Conservation (phyloP, 2,888 invertebrate genomes). For the Pollenia labialis region DNA sequence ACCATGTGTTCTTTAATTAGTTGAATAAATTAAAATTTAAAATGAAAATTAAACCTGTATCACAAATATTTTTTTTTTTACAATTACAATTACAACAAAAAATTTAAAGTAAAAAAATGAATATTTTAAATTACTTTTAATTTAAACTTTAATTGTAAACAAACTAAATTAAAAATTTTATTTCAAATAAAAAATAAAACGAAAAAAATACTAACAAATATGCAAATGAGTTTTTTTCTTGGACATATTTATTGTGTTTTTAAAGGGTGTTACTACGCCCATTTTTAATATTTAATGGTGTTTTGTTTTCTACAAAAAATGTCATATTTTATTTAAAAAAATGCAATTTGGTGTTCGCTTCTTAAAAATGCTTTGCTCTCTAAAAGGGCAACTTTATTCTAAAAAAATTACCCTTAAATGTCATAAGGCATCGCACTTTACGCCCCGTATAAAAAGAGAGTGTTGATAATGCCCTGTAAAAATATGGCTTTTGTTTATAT, state of each 20-base stretch:
- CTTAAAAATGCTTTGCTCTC: too few relatives aligned
- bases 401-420: too few relatives aligned
- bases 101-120: neutral
- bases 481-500: too few relatives aligned
- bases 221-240: neutral
- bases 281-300: too few relatives aligned
- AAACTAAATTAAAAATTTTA: neutral
- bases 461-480: too few relatives aligned
- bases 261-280: too few relatives aligned
- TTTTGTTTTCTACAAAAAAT: too few relatives aligned
- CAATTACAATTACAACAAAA: neutral
- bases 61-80: neutral
- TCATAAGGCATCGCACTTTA: too few relatives aligned
- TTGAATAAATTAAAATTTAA: neutral
- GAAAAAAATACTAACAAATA: constrained; percentile 33
- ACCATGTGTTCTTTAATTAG: constrained; percentile 45
- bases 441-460: too few relatives aligned
- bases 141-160: constrained; percentile 5
- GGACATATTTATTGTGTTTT: neutral
- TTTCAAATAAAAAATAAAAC: constrained; percentile 17
- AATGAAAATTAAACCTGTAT: neutral
- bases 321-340: too few relatives aligned
- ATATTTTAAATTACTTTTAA: neutral
- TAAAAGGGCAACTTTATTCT: too few relatives aligned
- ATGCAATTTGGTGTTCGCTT: too few relatives aligned